Base-by-base conservation (phyloP, 1,140 invertebrate species). In the Euglossa dilemma region DNA sequence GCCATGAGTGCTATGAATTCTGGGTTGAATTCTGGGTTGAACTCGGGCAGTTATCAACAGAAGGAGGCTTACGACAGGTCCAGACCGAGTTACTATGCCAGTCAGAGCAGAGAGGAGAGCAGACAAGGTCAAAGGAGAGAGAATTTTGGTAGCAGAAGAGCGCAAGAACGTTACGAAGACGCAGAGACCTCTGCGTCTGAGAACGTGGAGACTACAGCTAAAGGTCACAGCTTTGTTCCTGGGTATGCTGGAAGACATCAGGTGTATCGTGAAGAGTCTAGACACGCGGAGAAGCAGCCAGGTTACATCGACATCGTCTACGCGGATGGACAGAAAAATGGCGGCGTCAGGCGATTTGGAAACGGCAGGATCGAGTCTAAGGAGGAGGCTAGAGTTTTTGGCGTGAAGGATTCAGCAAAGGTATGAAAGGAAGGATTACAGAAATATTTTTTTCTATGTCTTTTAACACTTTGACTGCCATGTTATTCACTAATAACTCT, bases 281-380 rank as follows among this genome's bases (percentile, higher is more conserved):
- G 6, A 23, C 77, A 78, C 20, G 6, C 87, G 11, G 91, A 93
- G 59, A 76, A 91, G 25, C 89, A 87, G 20, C 86, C 90, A 2
- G 92, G 90, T 47, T 94, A 89, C 57, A 88, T 94, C 11, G 93
- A 94, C 14, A 93, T 94, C 20, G 80, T 94, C 43, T 94, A 94
- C 71, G 89, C 91, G 18, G 90, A 92, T 71, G 87, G 85, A 18
- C 86, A 89, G 47, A 43, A 72, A 36, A 78, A 84, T 7, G 72
- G 73, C 0, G 61, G 70, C 23, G 23, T 87, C 0, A 92, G 85
- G 43, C 91, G 84, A 54, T 93, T 91, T 56, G 93, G 89, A 36
- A 93, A 93, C 63, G 80, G 90, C 9, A 90, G 86, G 79, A 86
- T 88, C 1, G 83, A 91, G 47, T 74, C 86, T 3, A 83, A 56